Evolutionary conservation across 2,113 vertebrate genomes (phyloP), one percentile per base, ranked within the genome.

Genomic region (Platichthys flesus): DNA sequence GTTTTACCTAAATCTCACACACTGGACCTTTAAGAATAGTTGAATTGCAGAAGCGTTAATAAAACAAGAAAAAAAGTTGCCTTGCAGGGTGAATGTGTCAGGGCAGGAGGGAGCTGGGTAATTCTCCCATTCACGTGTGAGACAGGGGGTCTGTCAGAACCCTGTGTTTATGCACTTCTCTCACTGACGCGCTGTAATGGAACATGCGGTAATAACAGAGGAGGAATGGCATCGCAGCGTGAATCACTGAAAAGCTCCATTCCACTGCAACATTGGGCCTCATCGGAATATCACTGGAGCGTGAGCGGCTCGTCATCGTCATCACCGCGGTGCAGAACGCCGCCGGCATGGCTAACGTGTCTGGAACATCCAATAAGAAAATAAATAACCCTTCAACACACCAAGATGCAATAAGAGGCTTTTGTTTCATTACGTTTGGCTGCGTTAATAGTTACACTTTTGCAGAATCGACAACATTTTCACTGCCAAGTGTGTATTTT

Each of bases 181-280:
- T 91, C 82, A 7, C 69, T 86, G 90, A 87, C 89, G 77, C 64
- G 71, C 73, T 85, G 83, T 87, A 89, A 91, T 91, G 88, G 89
- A 93, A 90, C 80, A 57, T 68, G 60, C 71, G 45, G 85, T 93
- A 93, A 95, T 93, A 87, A 92, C 87, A 92, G 92, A 90, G 90
- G 86, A 83, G 90, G 81, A 76, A 76, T 65, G 83, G 79, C 74
- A 70, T 88, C 89, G 31, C 91, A 87, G 89, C 74, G 40, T 87
- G 91, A 85, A 64, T 71, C 79, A 78, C 79, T 90, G 88, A 87
- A 92, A 90, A 16, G 72, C 68, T 84, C 58, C 57, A 74, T 87
- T 90, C 76, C 67, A 59, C 75, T 51, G 69, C 78, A 78, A 83
- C 61, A 51, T 70, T 68, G 63, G 62, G 76, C 83, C 79, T 88